These are phyloP conservation scores for Momotus momota DNA, from an alignment of 2,797 vertebrate genomes.

Conservation along the genomic window DNA sequence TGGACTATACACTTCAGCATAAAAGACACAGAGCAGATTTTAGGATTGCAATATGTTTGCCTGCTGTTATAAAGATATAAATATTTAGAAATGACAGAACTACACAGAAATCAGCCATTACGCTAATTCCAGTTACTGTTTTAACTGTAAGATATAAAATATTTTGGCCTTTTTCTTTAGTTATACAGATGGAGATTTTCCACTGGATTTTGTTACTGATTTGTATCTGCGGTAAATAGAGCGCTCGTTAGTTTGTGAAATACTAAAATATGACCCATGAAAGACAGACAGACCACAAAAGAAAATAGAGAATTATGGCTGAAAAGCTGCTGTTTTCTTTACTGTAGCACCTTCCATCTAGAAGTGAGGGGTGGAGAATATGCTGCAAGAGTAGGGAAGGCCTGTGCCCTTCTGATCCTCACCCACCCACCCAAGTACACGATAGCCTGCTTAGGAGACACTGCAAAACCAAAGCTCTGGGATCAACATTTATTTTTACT, in stretches of 20 bases:
- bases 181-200: background rate
- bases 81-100: background rate
- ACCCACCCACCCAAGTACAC: no score
- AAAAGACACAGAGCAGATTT: background rate
- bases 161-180: background rate
- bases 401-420: background rate
- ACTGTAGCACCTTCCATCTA: background rate
- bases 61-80: background rate
- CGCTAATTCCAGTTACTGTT: conserved; percentile 20
- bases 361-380: background rate
- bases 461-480: background rate
- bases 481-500: background rate
- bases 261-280: background rate
- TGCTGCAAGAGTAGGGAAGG: background rate
- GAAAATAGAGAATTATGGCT: background rate
- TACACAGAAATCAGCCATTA: background rate
- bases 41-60: background rate
- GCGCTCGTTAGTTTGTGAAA: background rate
- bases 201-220: background rate
- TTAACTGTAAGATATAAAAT: background rate
- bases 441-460: background rate
- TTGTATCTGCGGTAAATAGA: background rate
- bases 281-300: background rate
- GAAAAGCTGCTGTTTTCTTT: background rate
- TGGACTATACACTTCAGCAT: background rate